Evolutionary conservation across 2,797 vertebrate genomes (phyloP).

Genomic region (Rhinella marina): DNA sequence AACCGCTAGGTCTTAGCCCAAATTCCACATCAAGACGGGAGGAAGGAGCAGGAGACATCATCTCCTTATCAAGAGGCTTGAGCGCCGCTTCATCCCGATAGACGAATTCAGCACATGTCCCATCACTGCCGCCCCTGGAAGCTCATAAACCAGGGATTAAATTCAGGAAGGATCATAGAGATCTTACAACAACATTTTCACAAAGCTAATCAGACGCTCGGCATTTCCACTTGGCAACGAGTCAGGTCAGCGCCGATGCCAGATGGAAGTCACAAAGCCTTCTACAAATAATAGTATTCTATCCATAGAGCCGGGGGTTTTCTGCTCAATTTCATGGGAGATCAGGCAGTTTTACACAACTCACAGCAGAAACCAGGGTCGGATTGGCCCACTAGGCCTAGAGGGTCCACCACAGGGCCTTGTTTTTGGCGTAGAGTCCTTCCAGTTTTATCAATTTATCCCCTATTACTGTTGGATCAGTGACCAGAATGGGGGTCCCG

Average conservation of each 20-base stretch:
- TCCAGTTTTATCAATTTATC: too few species aligned
- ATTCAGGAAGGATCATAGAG: slow-evolving; percentile 48
- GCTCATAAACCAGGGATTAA: slow-evolving; percentile 38
- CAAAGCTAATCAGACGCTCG: slow-evolving; percentile 39
- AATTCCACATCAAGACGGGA: too few species aligned
- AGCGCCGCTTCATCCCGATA: neutral
- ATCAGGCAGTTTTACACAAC: neutral
- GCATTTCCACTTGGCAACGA: slow-evolving; percentile 45
- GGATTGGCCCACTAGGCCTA: neutral
- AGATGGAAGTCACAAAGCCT: slow-evolving; percentile 36
- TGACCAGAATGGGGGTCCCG: too few species aligned
- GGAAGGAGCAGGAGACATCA: neutral
- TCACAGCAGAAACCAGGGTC: neutral
- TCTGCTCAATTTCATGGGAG: neutral
- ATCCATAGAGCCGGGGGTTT: neutral
- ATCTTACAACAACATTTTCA: slow-evolving; percentile 55
- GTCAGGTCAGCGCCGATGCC: slow-evolving; percentile 11
- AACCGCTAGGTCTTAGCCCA: neutral
- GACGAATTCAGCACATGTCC: slow-evolving; percentile 13
- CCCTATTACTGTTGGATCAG: too few species aligned
- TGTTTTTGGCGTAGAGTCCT: neutral
- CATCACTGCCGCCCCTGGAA: neutral
- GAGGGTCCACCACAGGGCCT: neutral
- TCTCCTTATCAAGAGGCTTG: neutral
- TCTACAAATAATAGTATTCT: slow-evolving; percentile 39